phyloP scores from a whole-genome alignment of 1,140 invertebrate species.

The Babylonia areolata region DNA sequence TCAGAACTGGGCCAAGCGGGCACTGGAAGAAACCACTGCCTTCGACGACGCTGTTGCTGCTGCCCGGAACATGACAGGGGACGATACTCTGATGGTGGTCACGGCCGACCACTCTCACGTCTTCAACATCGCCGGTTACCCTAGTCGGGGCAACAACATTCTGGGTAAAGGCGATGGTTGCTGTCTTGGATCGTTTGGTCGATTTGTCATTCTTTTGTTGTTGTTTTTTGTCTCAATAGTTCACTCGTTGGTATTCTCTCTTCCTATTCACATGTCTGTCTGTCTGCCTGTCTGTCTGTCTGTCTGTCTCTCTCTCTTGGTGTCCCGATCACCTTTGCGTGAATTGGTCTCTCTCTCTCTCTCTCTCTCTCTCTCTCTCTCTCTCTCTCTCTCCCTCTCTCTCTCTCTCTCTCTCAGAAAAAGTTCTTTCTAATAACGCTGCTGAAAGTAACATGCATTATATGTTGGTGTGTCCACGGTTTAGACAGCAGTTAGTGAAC shows the following conservation, averaged over 20 bases:
- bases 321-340: neutral
- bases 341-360: neutral
- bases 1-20: constrained; percentile 84
- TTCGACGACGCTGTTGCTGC: constrained; percentile 84
- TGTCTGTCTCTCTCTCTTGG: neutral
- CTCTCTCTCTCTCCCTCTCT: constrained; percentile 11
- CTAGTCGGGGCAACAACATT: constrained; percentile 69
- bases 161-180: constrained; percentile 65
- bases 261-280: neutral
- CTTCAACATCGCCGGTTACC: constrained; percentile 71
- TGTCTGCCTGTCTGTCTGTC: neutral
- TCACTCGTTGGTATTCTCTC: neutral
- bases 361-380: neutral
- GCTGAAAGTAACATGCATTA: too few relatives aligned
- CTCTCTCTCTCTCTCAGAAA: neutral
- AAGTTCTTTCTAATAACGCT: too few relatives aligned
- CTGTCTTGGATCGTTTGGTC: neutral
- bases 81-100: constrained; percentile 90
- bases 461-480: too few relatives aligned
- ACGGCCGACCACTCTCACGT: constrained; percentile 89
- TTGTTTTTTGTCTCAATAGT: neutral
- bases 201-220: neutral
- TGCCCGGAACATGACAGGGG: constrained; percentile 80
- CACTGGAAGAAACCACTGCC: constrained; percentile 86
- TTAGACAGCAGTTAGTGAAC: too few relatives aligned